Conservation (phyloP, 2,113 vertebrate species). For the Myotis brandtii region DNA sequence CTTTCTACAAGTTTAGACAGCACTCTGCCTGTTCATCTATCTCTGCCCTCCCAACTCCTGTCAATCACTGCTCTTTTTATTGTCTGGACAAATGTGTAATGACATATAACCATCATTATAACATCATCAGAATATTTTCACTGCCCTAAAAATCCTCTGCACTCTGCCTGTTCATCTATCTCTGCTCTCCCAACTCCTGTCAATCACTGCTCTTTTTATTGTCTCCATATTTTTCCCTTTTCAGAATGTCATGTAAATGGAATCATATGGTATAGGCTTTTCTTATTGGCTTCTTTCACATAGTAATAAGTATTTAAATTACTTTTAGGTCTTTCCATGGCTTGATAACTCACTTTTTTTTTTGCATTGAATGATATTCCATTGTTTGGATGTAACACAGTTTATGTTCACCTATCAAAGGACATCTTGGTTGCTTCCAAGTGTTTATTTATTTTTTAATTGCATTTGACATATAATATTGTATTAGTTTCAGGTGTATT, state of each 20-base stretch:
- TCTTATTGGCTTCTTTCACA: neutral
- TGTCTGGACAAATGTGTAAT: neutral
- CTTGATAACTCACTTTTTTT: neutral
- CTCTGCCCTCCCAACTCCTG: too few species aligned
- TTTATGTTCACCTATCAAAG: neutral
- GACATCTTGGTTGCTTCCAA: neutral
- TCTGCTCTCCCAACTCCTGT: neutral
- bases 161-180: neutral
- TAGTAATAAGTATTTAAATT: neutral
- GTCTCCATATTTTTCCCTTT: neutral
- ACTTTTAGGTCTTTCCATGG: neutral
- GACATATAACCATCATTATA: neutral
- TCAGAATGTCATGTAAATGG: neutral
- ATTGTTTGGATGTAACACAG: neutral
- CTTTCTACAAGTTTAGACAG: neutral
- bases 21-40: too few species aligned
- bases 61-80: too few species aligned
- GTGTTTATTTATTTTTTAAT: neutral
- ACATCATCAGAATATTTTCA: neutral
- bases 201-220: neutral
- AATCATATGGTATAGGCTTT: neutral
- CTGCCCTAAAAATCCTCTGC: neutral
- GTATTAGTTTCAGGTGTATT: neutral
- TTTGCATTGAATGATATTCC: neutral
- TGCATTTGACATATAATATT: neutral